A percentile compares a stretch with the other conserved stretches of the same genome.
Evolutionary conservation across 2,888 invertebrate genomes (phyloP).

Genomic region (Drosophila ustulata): DNA sequence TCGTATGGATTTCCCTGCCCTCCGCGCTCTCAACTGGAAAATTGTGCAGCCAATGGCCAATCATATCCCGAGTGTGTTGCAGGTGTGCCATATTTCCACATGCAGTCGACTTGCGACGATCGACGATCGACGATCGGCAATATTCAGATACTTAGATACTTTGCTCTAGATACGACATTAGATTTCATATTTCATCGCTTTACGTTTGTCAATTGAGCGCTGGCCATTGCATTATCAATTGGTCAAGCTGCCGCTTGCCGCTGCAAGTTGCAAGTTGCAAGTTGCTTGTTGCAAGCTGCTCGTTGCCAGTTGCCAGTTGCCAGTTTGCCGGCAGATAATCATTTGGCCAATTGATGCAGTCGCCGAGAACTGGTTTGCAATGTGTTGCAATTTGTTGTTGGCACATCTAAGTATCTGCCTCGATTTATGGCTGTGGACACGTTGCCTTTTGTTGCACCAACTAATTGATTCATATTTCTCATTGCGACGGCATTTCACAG

Average conservation of each 20-base stretch:
- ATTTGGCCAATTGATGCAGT: constrained; percentile 71
- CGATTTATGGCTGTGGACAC: constrained; percentile 32
- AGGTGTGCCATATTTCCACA: constrained; percentile 70
- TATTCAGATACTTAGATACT: constrained; percentile 43
- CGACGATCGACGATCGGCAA: constrained; percentile 14
- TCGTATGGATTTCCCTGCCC: not conserved
- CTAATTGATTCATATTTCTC: constrained; percentile 75
- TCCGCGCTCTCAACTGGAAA: constrained; percentile 71
- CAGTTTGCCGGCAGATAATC: constrained; percentile 47
- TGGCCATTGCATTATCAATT: constrained; percentile 66
- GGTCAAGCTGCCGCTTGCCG: constrained; percentile 42
- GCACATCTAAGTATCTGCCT: constrained; percentile 34
- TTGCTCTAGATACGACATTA: constrained; percentile 45
- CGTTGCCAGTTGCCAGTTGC: constrained; percentile 24
- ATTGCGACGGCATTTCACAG: constrained; percentile 55
- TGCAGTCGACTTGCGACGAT: constrained; percentile 42
- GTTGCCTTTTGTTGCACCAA: constrained; percentile 70
- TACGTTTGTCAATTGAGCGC: constrained; percentile 73
- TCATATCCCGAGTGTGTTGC: constrained; percentile 52
- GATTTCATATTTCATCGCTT: constrained; percentile 69
- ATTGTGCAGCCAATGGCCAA: constrained; percentile 64
- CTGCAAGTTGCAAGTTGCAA: constrained; percentile 17
- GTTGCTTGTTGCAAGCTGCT: not conserved
- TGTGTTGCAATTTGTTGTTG: constrained; percentile 56
- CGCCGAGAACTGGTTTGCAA: constrained; percentile 66